A percentile compares a stretch with the other conserved stretches of the same genome.
Evolutionary conservation across 2,888 invertebrate genomes (phyloP).

Genomic region (Cephalotes varians): DNA sequence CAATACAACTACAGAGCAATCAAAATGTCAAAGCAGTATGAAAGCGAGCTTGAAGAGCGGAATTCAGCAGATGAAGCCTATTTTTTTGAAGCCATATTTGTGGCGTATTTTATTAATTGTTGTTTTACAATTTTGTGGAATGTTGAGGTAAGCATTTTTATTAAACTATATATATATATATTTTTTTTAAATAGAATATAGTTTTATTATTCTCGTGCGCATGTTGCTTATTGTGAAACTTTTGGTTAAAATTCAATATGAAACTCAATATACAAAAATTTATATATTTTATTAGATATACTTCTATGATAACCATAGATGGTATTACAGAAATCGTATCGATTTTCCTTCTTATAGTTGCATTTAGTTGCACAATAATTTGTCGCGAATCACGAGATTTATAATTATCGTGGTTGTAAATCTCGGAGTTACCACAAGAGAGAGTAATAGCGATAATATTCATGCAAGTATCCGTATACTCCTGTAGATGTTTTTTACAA

Average conservation of each 20-base stretch:
- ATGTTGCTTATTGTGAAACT: neutral
- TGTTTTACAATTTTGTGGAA: conserved; percentile 88
- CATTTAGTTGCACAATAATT: conserved; percentile 8
- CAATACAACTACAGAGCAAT: neutral
- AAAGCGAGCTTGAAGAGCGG: conserved; percentile 83
- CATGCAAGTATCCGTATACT: neutral
- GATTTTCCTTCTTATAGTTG: too few species aligned
- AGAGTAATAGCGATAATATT: conserved; percentile 16
- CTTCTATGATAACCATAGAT: too few species aligned
- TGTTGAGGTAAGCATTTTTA: conserved; percentile 88
- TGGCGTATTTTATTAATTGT: conserved; percentile 89
- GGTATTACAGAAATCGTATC: too few species aligned
- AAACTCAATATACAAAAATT: neutral
- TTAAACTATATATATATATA: neutral
- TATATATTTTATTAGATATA: too few species aligned
- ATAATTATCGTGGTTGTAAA: conserved; percentile 51
- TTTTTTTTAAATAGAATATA: neutral
- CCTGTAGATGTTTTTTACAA: conserved; percentile 36
- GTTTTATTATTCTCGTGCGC: neutral
- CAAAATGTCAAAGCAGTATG: neutral
- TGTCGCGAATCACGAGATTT: neutral
- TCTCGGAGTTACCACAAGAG: conserved; percentile 43
- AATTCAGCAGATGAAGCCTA: conserved; percentile 88
- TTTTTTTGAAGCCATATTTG: conserved; percentile 89
- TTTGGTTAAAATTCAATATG: neutral